Percentiles rank a stretch among this genome's conserved stretches.
Evolutionary conservation across 1,140 invertebrate species (phyloP).

Genomic region (Saccostrea echinata): DNA sequence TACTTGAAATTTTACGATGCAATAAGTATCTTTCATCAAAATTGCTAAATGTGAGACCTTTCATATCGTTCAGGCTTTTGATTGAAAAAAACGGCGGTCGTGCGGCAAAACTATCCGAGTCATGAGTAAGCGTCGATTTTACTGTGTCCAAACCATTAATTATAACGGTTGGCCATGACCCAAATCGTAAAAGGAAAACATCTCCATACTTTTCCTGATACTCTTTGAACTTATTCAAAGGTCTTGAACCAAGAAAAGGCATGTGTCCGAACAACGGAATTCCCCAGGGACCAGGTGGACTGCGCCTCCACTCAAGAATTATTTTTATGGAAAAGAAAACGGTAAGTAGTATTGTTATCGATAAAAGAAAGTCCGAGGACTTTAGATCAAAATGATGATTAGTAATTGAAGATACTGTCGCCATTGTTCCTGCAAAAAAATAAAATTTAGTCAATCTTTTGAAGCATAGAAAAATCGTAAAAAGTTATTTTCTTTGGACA

Average conservation of each 20-base stretch:
- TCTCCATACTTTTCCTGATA: conserved; percentile 63
- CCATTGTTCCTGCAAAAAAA: too few species aligned
- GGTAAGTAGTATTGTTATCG: not conserved
- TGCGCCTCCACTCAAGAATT: not conserved
- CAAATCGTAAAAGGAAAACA: conserved; percentile 63
- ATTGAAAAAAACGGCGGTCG: conserved; percentile 59
- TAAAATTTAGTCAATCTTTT: too few species aligned
- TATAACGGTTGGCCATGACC: conserved; percentile 58
- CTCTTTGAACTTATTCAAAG: conserved; percentile 50
- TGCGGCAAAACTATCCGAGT: conserved; percentile 59
- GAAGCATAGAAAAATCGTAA: too few species aligned
- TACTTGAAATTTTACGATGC: conserved; percentile 56
- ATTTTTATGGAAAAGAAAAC: not conserved
- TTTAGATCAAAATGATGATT: too few species aligned
- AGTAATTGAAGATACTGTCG: too few species aligned
- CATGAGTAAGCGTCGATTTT: conserved; percentile 56
- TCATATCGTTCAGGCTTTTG: conserved; percentile 13
- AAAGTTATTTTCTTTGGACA: too few species aligned
- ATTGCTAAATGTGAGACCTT: conserved; percentile 43
- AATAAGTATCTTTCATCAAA: conserved; percentile 49
- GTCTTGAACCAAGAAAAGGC: conserved; percentile 61
- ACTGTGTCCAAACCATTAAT: conserved; percentile 60
- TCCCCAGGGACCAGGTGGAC: conserved; percentile 65
- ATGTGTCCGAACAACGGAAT: conserved; percentile 67
- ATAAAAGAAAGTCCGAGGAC: too few species aligned